phyloP scores from a whole-genome alignment of 2,888 invertebrate species.

The Tipula unca region DNA sequence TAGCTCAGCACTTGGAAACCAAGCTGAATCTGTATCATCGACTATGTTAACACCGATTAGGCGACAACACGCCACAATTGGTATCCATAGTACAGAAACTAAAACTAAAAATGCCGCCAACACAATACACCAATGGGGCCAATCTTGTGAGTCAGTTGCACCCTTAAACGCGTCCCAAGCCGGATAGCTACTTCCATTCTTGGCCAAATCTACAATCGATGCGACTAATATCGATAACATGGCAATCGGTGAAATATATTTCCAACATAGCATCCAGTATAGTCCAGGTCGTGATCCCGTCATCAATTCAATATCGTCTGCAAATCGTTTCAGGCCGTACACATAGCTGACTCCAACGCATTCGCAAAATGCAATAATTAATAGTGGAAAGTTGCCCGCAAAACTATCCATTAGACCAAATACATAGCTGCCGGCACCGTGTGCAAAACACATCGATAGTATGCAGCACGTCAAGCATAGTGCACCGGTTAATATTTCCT shows the following conservation, averaged over 20 bases:
- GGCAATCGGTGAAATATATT: constrained; percentile 81
- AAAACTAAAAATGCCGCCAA: constrained; percentile 65
- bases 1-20: constrained; percentile 84
- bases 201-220: constrained; percentile 70
- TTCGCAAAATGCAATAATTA: constrained; percentile 89
- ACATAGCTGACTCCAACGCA: constrained; percentile 89
- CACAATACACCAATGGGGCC: constrained; percentile 79
- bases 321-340: constrained; percentile 84
- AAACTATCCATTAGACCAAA: constrained; percentile 91
- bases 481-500: constrained; percentile 76
- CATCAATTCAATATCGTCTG: constrained; percentile 92
- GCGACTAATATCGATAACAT: constrained; percentile 81
- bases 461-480: constrained; percentile 74
- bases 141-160: constrained; percentile 64
- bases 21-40: constrained; percentile 82
- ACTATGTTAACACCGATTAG: constrained; percentile 70
- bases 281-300: constrained; percentile 79
- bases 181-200: constrained; percentile 74
- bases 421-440: constrained; percentile 88
- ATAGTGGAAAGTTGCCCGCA: constrained; percentile 83
- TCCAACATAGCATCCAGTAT: constrained; percentile 93
- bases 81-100: constrained; percentile 83
- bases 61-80: constrained; percentile 64
- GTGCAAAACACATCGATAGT: constrained; percentile 84
- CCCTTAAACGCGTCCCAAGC: constrained; percentile 73